Base-by-base conservation (phyloP, 2,888 invertebrate species). In the Thera britannica region DNA sequence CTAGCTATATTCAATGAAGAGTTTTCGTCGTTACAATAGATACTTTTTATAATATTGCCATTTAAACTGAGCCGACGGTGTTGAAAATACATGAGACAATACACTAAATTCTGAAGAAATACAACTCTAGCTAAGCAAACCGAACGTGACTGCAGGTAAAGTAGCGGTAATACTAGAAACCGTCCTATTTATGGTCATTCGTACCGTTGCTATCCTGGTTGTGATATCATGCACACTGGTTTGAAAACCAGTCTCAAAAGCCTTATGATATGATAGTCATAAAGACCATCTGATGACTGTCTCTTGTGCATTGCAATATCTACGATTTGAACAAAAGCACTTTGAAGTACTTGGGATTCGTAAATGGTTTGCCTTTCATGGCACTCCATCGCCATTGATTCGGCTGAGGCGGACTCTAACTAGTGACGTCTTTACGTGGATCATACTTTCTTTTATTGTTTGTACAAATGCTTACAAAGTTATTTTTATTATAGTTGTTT, bases 91-190 rank as follows among this genome's bases (percentile, higher is more conserved):
- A 9, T 46, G 9, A 46, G 44, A 9, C 2, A 46, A 46, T 2
- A 7, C 9, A 9, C 44, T 46, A 9, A 46, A 46, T 46, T 9
- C 44, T 46, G 7, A 46, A 46, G 44, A 46, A 46, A 46, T 7
- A 9, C 23, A 11, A n/a, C 12, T 6, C 5, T 23, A 6, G 12
- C 51, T 23, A 51, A 51, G 51, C 23, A 51, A 23, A 51, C 23
- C 3, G n/a, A 4, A 12, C 12, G 51, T 23, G 51, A 51, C 34
- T 52, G 52, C 0, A 6, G 34, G 34, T 8, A 9, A 52, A 52
- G 52, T 52, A 52, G 52, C 52, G 52, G 52, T 52, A 34, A 52
- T 34, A 34, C 23, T 12, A 59, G 59, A 60, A 55, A 65, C 49
- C 38, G 36, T 48, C 34, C 38, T 35, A 60, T 52, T 54, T 41